Evolutionary conservation across 1,140 invertebrate species (phyloP), one percentile per base, ranked within the genome.

Genomic region (Bombyx mandarina): DNA sequence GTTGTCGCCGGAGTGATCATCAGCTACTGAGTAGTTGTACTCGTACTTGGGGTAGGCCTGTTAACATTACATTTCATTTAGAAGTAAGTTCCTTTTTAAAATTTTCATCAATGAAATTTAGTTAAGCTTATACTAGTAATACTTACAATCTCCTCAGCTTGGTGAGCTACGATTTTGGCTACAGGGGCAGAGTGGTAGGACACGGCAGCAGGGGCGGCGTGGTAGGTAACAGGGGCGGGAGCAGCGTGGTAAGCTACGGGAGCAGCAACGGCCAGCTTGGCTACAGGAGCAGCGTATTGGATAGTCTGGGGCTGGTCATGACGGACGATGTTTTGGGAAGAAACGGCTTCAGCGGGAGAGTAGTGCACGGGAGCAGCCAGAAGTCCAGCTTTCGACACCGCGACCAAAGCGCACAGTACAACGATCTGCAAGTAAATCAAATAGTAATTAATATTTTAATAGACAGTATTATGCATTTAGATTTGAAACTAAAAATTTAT

Each of bases 11-110:
- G 86, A 86, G 65, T 89, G 82, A 35, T 80, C 71, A 66, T 89
- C 88, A 47, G 88, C 79, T 6, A 89, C 83, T 49, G 83, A 88
- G 75, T 89, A 89, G 45, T 77, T 69, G 80, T 84, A 89, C 58
- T 88, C 78, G 75, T 89, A 89, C 65, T 80, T 78, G 52, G 86
- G 87, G 64, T 88, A 71, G 51, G 81, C 67, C 76, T 88, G 60
- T 42, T 8, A 18, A 18, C 12, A 18, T 18, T 18, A 18, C 12
- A 18, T 18, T 18, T 18, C 12, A 18, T 18, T 18, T 18, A 18
- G 12, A 18, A 18, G 12, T 18, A n/a, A n/a, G n/a, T 18, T 18
- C 1, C 1, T 18, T 18, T 18, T 18, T 18, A 0, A 18, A 18
- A 18, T 18, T 18, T 18, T 1, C 0, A 18, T 18, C 12, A 18